Evolutionary conservation across 2,113 vertebrate species (phyloP), one percentile per base, ranked within the genome.

Genomic region (Ascaphus truei): DNA sequence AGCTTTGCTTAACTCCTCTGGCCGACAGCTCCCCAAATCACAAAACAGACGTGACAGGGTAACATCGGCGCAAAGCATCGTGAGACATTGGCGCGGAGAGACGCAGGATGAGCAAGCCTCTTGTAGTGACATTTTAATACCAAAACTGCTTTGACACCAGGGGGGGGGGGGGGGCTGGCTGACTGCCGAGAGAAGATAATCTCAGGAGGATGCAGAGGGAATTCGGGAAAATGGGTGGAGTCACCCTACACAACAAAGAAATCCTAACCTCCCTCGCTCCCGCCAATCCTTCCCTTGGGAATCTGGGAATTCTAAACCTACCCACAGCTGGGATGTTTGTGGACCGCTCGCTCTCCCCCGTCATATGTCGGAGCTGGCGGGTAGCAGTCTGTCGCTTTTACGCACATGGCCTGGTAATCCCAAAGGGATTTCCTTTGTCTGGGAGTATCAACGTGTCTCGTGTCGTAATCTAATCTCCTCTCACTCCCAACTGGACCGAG

Each of bases 201-300:
- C 53, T 11, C 39, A 68, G 30, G 20, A 22, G 41, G 39, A 56
- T 48, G n/a, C 5, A 16, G 26, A n/a, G 52, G 33, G 62, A 41
- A 11, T 10, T 48, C 10, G 30, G 30, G 23, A 20, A 22, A 29
- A 64, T 48, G 65, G 65, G 65, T 68, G 41, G 65, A 53, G 65
- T 58, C 25, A 22, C 15, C 65, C 53, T 33, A 20, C 39, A 58
- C 53, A 58, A 58, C 64, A 68, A 68, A 68, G 63, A 55, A 22
- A 50, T 4, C n/a, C 50, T 30, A 41, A 43, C 37, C 36, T 43
- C 39, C 11, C 13, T 52, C 34, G 10, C 55, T 43, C 47, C 2
- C 13, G 48, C 30, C 11, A 27, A n/a, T n/a, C n/a, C 6, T 43
- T 4, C 45, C 27, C 30, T 55, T 43, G 23, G 25, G n/a, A 36